Evolutionary conservation across 2,797 vertebrate genomes (phyloP), one percentile per base, ranked within the genome.

Genomic region (Peromyscus aztecus): DNA sequence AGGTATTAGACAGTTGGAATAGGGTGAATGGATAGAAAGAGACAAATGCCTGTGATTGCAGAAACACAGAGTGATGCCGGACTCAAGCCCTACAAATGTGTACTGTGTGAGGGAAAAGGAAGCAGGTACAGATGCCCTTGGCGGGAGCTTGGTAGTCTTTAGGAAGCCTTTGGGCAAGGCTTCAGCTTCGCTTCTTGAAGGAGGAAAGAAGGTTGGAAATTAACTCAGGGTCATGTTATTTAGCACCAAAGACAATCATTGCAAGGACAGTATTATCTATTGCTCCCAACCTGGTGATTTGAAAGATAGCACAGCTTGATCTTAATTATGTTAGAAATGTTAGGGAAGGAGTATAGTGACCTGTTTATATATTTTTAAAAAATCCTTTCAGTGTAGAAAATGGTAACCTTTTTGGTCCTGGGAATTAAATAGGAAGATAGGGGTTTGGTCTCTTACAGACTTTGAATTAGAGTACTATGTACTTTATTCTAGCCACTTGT

Each of bases 101-200:
- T 61, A 1, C 2, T 49, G 1, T 40, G 16, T 40, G 21, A 24
- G n/a, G 73, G 19, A 37, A 37, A n/a, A 2, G 21, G 40, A 3
- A 11, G 14, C 63, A 6, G 2, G 19, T 61, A 21, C 31, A 8
- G 1, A 46, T 31, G 14, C 12, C 65, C n/a, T 52, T 37, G 34
- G 17, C 0, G 0, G n/a, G 59, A 63, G 4, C 5, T 52, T 24
- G 0, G 4, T 52, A 4, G 7, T 55, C 1, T 13, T 65, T 6
- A 40, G 34, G 14, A 55, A 55, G 14, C 52, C 14, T 55, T 55
- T 55, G 52, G 52, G 52, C 52, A 55, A 55, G 52, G 52, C 52
- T 55, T 19, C 55, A 84, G 57, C 90, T 7, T 59, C 34, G 46
- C 90, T 7, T 59, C 23, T 7, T 31, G 57, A 11, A 31, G 14